These are phyloP conservation scores for Megaptera novaeangliae DNA, from an alignment of 2,113 vertebrate genomes.

Conservation along the genomic window DNA sequence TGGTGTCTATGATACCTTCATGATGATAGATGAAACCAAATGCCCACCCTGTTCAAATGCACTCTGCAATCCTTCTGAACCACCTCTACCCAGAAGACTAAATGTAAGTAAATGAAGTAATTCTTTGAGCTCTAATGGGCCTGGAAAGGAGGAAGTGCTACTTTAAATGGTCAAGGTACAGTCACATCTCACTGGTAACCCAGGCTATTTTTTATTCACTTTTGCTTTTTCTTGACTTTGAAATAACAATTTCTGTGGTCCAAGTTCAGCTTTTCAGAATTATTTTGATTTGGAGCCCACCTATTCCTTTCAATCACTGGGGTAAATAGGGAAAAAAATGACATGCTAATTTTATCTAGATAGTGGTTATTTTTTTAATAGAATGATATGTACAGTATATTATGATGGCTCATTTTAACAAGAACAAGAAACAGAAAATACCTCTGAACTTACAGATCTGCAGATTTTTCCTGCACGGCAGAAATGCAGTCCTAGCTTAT, in stretches of 20 bases:
- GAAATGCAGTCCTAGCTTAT: neutral
- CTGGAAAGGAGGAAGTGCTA: neutral
- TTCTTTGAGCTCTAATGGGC: neutral
- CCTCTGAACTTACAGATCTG: neutral
- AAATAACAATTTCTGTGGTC: neutral
- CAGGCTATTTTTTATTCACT: neutral
- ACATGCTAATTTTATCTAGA: neutral
- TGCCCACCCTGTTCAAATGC: slow-evolving; percentile 87
- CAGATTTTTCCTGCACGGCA: neutral
- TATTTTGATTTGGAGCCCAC: slow-evolving; percentile 4
- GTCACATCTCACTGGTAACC: neutral
- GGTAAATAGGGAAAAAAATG: neutral
- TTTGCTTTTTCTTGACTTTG: slow-evolving; percentile 14
- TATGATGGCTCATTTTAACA: slow-evolving; percentile 16
- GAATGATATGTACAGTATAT: neutral
- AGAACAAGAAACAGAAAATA: neutral
- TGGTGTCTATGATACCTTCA: slow-evolving; percentile 94
- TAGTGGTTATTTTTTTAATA: slow-evolving; percentile 24
- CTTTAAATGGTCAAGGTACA: neutral
- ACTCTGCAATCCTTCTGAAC: slow-evolving; percentile 86
- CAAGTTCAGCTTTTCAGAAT: neutral
- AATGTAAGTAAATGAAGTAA: slow-evolving; percentile 85
- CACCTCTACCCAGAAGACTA: slow-evolving; percentile 88
- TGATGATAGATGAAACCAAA: slow-evolving; percentile 94
- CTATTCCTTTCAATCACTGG: neutral